Evolutionary conservation across 2,888 invertebrate genomes (phyloP).

Genomic region (Buathra laborator): DNA sequence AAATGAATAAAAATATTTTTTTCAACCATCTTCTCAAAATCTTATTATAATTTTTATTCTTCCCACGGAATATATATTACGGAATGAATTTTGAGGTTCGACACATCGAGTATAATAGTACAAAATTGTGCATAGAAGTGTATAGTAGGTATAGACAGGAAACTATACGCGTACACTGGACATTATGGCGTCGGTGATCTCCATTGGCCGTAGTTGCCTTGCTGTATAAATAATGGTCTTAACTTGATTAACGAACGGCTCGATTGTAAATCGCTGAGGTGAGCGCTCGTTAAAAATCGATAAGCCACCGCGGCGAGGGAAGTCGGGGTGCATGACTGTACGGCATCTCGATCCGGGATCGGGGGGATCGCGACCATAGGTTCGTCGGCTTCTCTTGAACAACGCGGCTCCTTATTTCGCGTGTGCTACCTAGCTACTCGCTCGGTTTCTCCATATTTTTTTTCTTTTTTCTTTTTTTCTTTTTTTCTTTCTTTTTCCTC

Average conservation of each 20-base stretch:
- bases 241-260: conserved; percentile 75
- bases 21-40: background rate
- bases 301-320: conserved; percentile 67
- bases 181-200: conserved; percentile 64
- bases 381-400: conserved; percentile 41
- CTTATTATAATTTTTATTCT: background rate
- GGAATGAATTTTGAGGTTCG: background rate
- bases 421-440: conserved; percentile 40
- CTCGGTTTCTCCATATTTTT: conserved; percentile 64
- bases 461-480: conserved; percentile 30
- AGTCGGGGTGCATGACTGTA: conserved; percentile 25
- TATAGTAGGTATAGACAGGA: background rate
- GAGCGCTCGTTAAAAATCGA: conserved; percentile 73
- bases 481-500: conserved; percentile 8
- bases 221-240: conserved; percentile 67
- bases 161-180: conserved; percentile 11
- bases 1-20: background rate
- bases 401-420: conserved; percentile 41
- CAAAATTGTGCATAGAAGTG: background rate
- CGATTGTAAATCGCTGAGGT: conserved; percentile 71
- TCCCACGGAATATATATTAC: background rate
- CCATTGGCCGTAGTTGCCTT: conserved; percentile 71
- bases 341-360: conserved; percentile 42
- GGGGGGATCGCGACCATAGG: conserved; percentile 39
- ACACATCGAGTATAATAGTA: background rate